These are phyloP conservation scores for Protophormia terraenovae DNA, from an alignment of 2,888 invertebrate species.

Conservation along the genomic window DNA sequence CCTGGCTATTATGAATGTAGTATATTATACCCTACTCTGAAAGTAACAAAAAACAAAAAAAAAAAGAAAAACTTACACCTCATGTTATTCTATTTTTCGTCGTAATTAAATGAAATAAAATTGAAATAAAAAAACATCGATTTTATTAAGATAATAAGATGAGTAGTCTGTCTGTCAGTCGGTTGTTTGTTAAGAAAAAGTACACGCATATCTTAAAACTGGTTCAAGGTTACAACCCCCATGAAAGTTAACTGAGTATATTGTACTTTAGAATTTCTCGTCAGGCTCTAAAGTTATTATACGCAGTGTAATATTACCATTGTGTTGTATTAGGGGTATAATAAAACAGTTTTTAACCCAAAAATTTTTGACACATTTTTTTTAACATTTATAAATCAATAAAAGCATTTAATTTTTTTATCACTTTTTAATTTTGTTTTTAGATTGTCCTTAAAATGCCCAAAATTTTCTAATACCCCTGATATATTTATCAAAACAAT, in stretches of 20 bases:
- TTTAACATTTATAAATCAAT: no score
- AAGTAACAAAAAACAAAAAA: conserved; percentile 6
- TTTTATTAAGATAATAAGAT: conserved; percentile 18
- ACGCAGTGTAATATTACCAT: neutral
- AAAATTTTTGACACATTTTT: no score
- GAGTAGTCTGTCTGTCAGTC: neutral
- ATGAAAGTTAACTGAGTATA: conserved; percentile 76
- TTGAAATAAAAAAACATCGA: neutral
- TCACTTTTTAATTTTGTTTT: no score
- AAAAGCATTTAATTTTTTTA: no score
- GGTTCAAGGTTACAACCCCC: conserved; percentile 79
- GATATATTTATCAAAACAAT: conserved; percentile 33
- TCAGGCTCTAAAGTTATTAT: neutral
- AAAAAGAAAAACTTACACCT: conserved; percentile 8
- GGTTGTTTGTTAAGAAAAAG: neutral
- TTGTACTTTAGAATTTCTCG: conserved; percentile 72
- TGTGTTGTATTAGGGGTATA: neutral
- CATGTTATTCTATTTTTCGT: neutral
- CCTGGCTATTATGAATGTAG: conserved; percentile 66
- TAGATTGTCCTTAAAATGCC: neutral
- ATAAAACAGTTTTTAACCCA: neutral
- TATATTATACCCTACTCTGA: conserved; percentile 61
- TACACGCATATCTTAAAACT: conserved; percentile 48
- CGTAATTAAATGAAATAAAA: conserved; percentile 38
- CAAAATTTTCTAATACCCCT: neutral